Base-by-base conservation (phyloP, 2,888 invertebrate genomes). In the Mechanitis messenoides region DNA sequence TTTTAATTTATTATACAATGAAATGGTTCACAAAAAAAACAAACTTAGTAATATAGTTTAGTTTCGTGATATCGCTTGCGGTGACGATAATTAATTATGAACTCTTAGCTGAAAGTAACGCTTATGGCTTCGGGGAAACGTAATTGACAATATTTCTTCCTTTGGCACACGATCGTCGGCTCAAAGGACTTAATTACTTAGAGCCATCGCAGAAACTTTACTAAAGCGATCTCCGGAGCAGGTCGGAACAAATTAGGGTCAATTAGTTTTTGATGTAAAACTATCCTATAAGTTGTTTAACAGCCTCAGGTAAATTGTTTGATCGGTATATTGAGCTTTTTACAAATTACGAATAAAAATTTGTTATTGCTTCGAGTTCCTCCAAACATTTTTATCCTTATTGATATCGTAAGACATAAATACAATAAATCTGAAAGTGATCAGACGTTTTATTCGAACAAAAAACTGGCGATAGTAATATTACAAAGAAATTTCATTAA, bases 101-200 rank as follows among this genome's bases (percentile, higher is more conserved):
- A 31, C 31, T 31, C 50, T 31, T 50, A 50, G 5, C 50, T 50
- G 11, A 50, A 31, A 31, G 11, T 50, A 50, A 50, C 31, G 50
- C 31, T 50, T 50, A 50, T 50, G 11, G 50, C 50, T 50, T 31
- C 31, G 28, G 9, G 42, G 6, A 3, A 50, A 28, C 50, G 50
- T 50, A 50, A 50, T 50, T 50, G 50, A 31, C 50, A 50, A 50
- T 50, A 50, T 50, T 50, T 50, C 50, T 50, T 50, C 31, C 50
- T 50, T 50, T 50, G 50, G 50, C 50, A 50, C 50, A 31, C 28
- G 50, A n/a, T 50, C 50, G 9, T 50, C 6, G n/a, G 9, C 28
- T 31, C 50, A 5, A 31, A 31, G 50, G 31, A 50, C 50, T n/a
- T 50, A 50, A 50, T 50, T 50, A 50, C 50, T 50, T 50, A 11